Evolutionary conservation across 2,113 vertebrate species (phyloP), one percentile per base, ranked within the genome.

Genomic region (Forbesichthys papilliferus): DNA sequence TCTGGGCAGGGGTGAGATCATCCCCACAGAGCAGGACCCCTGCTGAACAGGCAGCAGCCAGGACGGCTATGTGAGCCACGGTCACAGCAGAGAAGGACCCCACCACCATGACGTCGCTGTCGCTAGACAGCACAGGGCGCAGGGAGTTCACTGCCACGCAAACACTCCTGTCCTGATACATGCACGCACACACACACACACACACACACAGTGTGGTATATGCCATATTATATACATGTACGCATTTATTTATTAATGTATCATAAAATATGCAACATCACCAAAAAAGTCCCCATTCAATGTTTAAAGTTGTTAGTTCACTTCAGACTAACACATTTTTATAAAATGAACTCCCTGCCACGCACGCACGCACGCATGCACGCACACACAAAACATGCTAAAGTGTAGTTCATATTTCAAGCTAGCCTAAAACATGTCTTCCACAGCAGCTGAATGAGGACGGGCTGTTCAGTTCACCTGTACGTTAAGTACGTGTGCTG

Each of bases 81-180:
- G 96, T 98, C 75, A 93, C 73, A 53, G 92, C 89, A 0, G 96
- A 96, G 69, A 94, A 94, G 47, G 75, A 67, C 2, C 94, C 95
- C 13, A 84, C 93, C 79, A 96, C 71, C 74, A 98, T 73, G 63
- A 98, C 47, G 5, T 96, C 94, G 0, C 87, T 89, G 2, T 87
- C 90, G 11, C 85, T 79, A 51, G 84, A 90, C 91, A 96, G 5
- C 80, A 96, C 91, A 0, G 92, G 91, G 64, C 80, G 92, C 7
- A 93, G 87, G 4, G 91, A 91, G 48, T 92, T 94, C 0, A 93
- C 94, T 27, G 94, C 95, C 4, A 98, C 82, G 69, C 94, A 95
- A 82, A 95, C 92, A 77, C 93, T 94, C 83, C 95, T 96, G 81
- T 97, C 96, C 97, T 98, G 78, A 10, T 27, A 13, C 0, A 54